Conservation (phyloP, 2,888 invertebrate species). For the Caenorhabditis japonica region DNA sequence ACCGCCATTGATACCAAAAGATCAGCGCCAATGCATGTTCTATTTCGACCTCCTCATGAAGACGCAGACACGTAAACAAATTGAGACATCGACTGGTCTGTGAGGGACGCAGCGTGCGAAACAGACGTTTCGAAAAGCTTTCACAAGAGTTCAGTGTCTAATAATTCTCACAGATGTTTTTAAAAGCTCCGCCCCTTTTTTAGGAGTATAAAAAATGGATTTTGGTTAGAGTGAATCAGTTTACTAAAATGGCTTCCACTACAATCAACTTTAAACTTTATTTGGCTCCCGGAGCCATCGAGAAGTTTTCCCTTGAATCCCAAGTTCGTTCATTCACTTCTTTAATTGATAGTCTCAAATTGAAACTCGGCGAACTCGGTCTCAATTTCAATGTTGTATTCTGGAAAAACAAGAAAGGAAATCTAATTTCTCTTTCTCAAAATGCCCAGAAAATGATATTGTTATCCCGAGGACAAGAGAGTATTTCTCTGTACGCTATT, state of each 20-base stretch:
- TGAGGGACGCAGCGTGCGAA: conserved; percentile 9
- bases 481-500: conserved; percentile 10
- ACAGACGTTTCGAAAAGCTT: conserved; percentile 12
- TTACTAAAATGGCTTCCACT: conserved; percentile 21
- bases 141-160: conserved; percentile 14
- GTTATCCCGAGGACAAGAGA: neutral
- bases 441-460: conserved; percentile 4
- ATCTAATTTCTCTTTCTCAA: conserved; percentile 15
- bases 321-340: conserved; percentile 5
- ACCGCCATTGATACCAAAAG: conserved; percentile 30
- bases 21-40: conserved; percentile 32
- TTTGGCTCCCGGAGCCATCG: conserved; percentile 28
- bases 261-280: conserved; percentile 34
- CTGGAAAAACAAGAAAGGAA: conserved; percentile 35
- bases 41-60: neutral
- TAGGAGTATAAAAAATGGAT: conserved; percentile 17
- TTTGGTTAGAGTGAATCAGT: conserved; percentile 12
- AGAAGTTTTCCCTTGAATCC: conserved; percentile 19
- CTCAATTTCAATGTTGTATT: conserved; percentile 16
- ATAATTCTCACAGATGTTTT: conserved; percentile 6
- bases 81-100: neutral
- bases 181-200: conserved; percentile 5
- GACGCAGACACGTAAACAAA: conserved; percentile 3
- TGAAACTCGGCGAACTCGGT: conserved; percentile 29
- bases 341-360: conserved; percentile 22